Percentiles rank a stretch among this genome's conserved stretches.
Conservation (phyloP, 2,888 invertebrate species). For the Xanthia icteritia region DNA sequence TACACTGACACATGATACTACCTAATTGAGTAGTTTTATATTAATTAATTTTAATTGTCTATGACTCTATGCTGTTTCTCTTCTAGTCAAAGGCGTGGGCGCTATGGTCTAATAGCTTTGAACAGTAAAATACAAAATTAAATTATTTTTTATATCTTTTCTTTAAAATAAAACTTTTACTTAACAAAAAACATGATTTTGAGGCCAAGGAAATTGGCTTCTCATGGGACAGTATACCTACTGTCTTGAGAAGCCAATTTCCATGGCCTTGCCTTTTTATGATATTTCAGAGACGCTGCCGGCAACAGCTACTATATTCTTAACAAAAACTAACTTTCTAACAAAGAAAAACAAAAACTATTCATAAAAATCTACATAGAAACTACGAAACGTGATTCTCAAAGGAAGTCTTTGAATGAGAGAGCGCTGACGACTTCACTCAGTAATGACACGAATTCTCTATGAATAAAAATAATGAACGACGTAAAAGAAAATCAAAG, state of each 20-base stretch:
- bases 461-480: conserved; percentile 57
- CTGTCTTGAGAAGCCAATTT: too few species aligned
- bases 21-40: conserved; percentile 29
- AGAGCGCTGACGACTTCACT: conserved; percentile 42
- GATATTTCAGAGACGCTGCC: neutral
- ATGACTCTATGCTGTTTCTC: conserved; percentile 1
- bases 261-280: neutral
- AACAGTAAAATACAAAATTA: conserved; percentile 2
- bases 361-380: conserved; percentile 41
- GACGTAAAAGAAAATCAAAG: conserved; percentile 41
- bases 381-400: conserved; percentile 35
- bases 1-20: conserved; percentile 32
- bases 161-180: neutral
- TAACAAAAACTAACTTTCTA: conserved; percentile 4
- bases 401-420: conserved; percentile 54
- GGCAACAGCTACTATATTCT: neutral
- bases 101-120: neutral
- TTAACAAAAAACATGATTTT: conserved; percentile 1
- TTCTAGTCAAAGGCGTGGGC: neutral
- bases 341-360: conserved; percentile 37
- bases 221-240: neutral
- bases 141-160: neutral
- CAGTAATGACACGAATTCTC: conserved; percentile 46
- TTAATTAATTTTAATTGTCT: conserved; percentile 41
- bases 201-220: neutral